These are phyloP conservation scores for Pseudolycoriella hygida DNA, from an alignment of 2,888 invertebrate genomes.

Conservation along the genomic window DNA sequence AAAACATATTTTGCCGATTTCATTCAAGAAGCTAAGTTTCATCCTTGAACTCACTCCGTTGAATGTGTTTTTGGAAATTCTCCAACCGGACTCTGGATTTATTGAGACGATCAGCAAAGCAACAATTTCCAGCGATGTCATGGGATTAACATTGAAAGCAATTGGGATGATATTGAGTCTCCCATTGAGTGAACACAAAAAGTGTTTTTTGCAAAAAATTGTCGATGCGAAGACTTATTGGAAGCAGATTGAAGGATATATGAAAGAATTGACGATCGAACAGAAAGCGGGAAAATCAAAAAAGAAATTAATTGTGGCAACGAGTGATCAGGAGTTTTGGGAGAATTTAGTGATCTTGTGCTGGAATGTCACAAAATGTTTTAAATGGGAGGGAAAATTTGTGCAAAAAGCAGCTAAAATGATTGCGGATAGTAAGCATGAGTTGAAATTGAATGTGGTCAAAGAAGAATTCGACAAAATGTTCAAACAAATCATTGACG, in stretches of 20 bases:
- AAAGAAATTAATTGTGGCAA: background rate
- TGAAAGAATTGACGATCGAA: conserved; percentile 11
- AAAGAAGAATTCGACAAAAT: background rate
- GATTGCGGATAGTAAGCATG: conserved; percentile 13
- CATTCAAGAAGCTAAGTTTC: conserved; percentile 9
- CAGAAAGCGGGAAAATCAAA: conserved; percentile 3
- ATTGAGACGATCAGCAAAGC: conserved; percentile 8
- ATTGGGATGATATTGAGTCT: conserved; percentile 22
- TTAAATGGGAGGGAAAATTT: conserved; percentile 25
- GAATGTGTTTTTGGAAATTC: conserved; percentile 11
- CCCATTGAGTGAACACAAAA: conserved; percentile 18
- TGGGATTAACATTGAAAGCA: conserved; percentile 15
- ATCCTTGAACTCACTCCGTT: conserved; percentile 10
- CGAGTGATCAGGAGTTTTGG: conserved; percentile 19
- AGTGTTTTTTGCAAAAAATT: conserved; percentile 16
- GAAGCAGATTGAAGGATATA: conserved; percentile 10
- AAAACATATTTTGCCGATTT: conserved; percentile 7
- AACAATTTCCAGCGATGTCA: conserved; percentile 5
- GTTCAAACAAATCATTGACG: background rate
- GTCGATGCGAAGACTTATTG: conserved; percentile 14
- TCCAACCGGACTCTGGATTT: conserved; percentile 10
- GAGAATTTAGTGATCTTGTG: conserved; percentile 29
- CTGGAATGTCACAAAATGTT: conserved; percentile 21
- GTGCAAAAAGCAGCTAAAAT: conserved; percentile 19
- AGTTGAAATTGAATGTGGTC: conserved; percentile 4